A percentile compares a stretch with the other conserved stretches of the same genome.
phyloP scores from a whole-genome alignment of 2,797 vertebrate genomes.

The Leptoclinus maculatus region DNA sequence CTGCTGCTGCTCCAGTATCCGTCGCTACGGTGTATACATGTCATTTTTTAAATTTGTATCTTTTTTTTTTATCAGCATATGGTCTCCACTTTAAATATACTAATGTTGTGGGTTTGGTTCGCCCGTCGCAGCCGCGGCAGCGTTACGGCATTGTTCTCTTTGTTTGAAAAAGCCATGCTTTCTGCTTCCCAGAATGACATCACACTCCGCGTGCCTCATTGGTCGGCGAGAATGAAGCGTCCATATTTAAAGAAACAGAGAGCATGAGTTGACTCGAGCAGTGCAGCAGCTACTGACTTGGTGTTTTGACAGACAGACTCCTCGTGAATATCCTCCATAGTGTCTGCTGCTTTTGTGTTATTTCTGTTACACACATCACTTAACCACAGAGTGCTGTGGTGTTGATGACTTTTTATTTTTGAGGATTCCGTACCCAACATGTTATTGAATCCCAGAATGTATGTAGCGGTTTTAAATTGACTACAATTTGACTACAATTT shows the following conservation, averaged over 20 bases:
- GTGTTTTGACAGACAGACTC: slow-evolving; percentile 1
- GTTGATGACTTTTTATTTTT: neutral
- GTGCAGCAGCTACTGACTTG: slow-evolving; percentile 35
- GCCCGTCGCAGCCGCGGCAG: slow-evolving; percentile 49
- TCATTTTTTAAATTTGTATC: fast-evolving
- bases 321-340: neutral
- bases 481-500: neutral
- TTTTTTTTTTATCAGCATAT: neutral
- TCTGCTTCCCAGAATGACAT: slow-evolving; percentile 93
- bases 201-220: slow-evolving; percentile 89
- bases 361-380: neutral
- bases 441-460: neutral
- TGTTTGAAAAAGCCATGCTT: slow-evolving; percentile 97
- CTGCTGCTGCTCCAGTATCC: slow-evolving; percentile 38
- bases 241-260: slow-evolving; percentile 87
- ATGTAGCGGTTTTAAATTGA: too few species aligned
- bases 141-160: slow-evolving; percentile 95
- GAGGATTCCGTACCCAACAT: neutral
- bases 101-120: neutral
- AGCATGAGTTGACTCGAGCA: slow-evolving; percentile 38
- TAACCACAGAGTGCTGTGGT: too few species aligned
- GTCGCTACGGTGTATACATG: neutral
- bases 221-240: slow-evolving; percentile 75
- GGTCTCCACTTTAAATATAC: fast-evolving
- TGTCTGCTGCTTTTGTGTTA: neutral